These are phyloP conservation scores for Chloroclysta siterata DNA, from an alignment of 2,888 invertebrate genomes.

Conservation along the genomic window DNA sequence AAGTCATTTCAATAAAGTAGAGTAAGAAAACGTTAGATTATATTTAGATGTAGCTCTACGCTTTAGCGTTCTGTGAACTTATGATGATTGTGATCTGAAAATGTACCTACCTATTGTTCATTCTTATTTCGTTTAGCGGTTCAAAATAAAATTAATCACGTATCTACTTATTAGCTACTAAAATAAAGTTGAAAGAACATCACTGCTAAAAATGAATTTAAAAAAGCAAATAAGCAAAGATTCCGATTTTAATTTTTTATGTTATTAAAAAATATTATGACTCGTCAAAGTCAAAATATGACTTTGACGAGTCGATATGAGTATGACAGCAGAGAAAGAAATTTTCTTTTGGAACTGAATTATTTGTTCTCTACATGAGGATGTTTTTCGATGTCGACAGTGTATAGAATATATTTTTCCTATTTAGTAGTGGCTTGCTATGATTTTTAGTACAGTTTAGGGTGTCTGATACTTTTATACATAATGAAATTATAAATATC, in stretches of 20 bases:
- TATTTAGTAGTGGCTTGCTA: conserved; percentile 38
- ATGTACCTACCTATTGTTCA: conserved; percentile 19
- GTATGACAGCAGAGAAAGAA: too few relatives aligned
- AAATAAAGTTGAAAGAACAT: too few relatives aligned
- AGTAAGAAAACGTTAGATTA: conserved; percentile 36
- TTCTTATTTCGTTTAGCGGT: conserved; percentile 15
- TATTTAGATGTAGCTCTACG: conserved; percentile 52
- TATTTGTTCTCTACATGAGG: too few relatives aligned
- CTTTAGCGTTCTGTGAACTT: conserved; percentile 65
- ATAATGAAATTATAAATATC: conserved; percentile 69
- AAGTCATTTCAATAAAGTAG: conserved; percentile 1
- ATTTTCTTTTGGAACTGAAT: too few relatives aligned
- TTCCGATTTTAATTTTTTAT: too few relatives aligned
- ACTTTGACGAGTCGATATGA: too few relatives aligned
- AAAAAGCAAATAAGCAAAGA: too few relatives aligned
- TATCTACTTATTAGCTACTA: too few relatives aligned
- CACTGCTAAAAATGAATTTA: too few relatives aligned
- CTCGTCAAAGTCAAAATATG: too few relatives aligned
- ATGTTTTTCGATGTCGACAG: conserved; percentile 6
- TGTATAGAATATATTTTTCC: conserved; percentile 7
- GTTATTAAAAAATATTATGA: too few relatives aligned
- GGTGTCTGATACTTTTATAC: conserved; percentile 50
- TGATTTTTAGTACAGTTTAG: conserved; percentile 43
- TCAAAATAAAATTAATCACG: neutral
- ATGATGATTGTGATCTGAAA: conserved; percentile 58